These are phyloP conservation scores for Plusia festucae DNA, from an alignment of 2,888 invertebrate species.

Conservation along the genomic window DNA sequence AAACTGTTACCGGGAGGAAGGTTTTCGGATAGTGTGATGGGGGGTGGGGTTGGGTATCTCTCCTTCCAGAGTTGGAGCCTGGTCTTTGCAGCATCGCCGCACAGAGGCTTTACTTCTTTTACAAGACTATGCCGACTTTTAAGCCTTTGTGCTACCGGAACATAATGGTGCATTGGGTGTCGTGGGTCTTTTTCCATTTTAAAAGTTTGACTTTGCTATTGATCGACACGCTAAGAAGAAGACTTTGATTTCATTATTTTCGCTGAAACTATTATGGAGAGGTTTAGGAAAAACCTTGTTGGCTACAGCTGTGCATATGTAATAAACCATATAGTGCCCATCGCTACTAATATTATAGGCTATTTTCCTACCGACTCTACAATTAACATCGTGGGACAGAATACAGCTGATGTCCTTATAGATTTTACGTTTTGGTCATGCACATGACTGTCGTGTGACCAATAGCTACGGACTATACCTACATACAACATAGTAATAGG, in stretches of 20 bases:
- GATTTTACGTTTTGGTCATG: background rate
- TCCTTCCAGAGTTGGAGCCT: too few relatives aligned
- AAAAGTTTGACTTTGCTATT: too few relatives aligned
- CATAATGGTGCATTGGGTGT: too few relatives aligned
- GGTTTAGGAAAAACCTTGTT: conserved; percentile 45
- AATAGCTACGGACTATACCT: background rate
- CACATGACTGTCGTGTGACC: background rate
- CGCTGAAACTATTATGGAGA: conserved; percentile 15
- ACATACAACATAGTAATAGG: background rate
- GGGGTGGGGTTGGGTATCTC: too few relatives aligned
- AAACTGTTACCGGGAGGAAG: too few relatives aligned
- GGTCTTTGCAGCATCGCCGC: too few relatives aligned
- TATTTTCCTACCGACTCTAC: conserved; percentile 24
- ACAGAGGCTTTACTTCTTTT: too few relatives aligned
- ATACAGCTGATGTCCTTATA: conserved; percentile 22
- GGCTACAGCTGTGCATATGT: conserved; percentile 48
- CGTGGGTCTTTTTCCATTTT: too few relatives aligned
- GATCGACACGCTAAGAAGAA: too few relatives aligned
- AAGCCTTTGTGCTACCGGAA: too few relatives aligned
- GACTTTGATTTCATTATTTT: conserved; percentile 15
- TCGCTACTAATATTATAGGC: conserved; percentile 23
- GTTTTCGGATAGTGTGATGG: too few relatives aligned
- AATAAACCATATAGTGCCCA: conserved; percentile 30
- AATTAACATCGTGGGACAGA: conserved; percentile 25
- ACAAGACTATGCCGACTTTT: too few relatives aligned